Evolutionary conservation across 2,888 invertebrate species (phyloP).

Genomic region (Drosophila testacea): DNA sequence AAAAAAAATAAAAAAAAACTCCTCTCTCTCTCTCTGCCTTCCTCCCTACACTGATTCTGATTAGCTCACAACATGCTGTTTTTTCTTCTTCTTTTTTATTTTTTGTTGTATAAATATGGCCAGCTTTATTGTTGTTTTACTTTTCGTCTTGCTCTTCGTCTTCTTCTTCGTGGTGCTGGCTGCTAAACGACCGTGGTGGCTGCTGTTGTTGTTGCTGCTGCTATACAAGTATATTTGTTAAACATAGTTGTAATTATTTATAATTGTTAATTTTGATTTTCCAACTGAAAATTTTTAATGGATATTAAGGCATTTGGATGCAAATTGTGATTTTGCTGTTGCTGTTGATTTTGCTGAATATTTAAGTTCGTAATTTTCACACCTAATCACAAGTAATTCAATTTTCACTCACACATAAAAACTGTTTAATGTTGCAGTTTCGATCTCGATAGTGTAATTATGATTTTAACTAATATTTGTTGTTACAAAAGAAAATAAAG

Average conservation of each 20-base stretch:
- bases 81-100: conserved; percentile 32
- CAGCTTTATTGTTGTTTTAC: conserved; percentile 65
- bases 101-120: conserved; percentile 53
- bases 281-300: conserved; percentile 24
- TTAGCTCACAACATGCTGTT: conserved; percentile 71
- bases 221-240: conserved; percentile 44
- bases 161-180: conserved; percentile 48
- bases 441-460: conserved; percentile 39
- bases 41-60: conserved; percentile 56
- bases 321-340: conserved; percentile 31
- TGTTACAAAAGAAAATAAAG: conserved; percentile 60
- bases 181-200: conserved; percentile 63
- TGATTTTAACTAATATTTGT: conserved; percentile 59
- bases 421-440: conserved; percentile 34
- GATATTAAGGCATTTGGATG: conserved; percentile 46
- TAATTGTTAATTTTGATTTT: conserved; percentile 51
- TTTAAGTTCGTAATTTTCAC: conserved; percentile 51
- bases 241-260: conserved; percentile 55
- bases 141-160: conserved; percentile 58
- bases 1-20: conserved; percentile 37
- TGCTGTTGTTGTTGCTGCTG: conserved; percentile 33
- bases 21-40: conserved; percentile 4
- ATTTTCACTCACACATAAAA: conserved; percentile 50
- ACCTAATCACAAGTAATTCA: conserved; percentile 39
- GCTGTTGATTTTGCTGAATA: conserved; percentile 30